A percentile compares a stretch with the other conserved stretches of the same genome.
These are phyloP conservation scores for Drosophila seclusa DNA, from an alignment of 2,888 invertebrate genomes.

Conservation along the genomic window DNA sequence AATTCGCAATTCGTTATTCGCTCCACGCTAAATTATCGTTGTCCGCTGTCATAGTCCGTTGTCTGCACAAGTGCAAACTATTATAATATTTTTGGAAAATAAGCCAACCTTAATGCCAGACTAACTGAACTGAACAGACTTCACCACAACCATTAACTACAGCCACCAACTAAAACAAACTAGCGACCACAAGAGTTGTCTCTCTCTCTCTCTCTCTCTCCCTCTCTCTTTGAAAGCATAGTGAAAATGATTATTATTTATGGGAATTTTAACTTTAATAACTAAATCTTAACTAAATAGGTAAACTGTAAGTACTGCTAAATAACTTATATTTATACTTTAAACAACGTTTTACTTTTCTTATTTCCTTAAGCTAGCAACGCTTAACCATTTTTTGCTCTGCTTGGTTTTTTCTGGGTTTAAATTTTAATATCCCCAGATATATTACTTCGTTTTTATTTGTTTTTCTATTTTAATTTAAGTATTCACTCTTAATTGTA, in stretches of 20 bases:
- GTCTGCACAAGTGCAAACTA: slow-evolving; percentile 12
- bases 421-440: no score
- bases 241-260: background rate
- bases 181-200: slow-evolving; percentile 7
- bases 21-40: slow-evolving; percentile 51
- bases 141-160: background rate
- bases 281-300: background rate
- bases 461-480: no score
- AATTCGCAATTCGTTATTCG: slow-evolving; percentile 26
- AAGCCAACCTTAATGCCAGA: slow-evolving; percentile 32
- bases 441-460: no score
- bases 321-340: no score
- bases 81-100: slow-evolving; percentile 14
- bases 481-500: no score
- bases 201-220: no score
- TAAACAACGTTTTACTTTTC: no score
- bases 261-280: background rate
- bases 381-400: no score
- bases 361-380: no score
- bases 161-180: background rate
- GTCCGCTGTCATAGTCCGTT: slow-evolving; percentile 25
- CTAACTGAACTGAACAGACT: slow-evolving; percentile 8
- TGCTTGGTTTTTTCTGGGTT: no score
- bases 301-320: background rate
- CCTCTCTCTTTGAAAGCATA: background rate